phyloP scores from a whole-genome alignment of 2,888 invertebrate species.

The Lycia hirtaria region DNA sequence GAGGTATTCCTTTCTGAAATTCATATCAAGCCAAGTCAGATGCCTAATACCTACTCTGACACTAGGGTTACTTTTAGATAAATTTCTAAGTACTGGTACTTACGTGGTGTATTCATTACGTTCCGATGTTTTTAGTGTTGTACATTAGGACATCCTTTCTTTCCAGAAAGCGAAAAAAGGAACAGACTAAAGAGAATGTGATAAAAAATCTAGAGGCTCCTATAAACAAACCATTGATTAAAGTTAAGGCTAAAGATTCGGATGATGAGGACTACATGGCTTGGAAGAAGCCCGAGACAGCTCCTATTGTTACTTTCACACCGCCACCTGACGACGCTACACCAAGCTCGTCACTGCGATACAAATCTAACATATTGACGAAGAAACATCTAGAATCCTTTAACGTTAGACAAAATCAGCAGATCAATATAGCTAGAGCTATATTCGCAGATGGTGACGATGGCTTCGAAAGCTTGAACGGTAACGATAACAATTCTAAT shows the following conservation, averaged over 20 bases:
- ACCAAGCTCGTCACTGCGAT: conserved; percentile 63
- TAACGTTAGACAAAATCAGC: conserved; percentile 66
- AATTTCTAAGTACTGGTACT: too few species aligned
- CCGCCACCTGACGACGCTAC: conserved; percentile 71
- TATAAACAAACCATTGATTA: conserved; percentile 62
- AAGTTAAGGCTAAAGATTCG: conserved; percentile 77
- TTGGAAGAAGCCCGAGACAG: conserved; percentile 76
- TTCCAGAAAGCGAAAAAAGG: conserved; percentile 78
- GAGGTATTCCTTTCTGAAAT: conserved; percentile 54
- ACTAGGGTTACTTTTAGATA: too few species aligned
- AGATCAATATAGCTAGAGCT: conserved; percentile 57
- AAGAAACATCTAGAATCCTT: conserved; percentile 78
- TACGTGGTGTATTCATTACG: neutral
- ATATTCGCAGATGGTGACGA: conserved; percentile 88
- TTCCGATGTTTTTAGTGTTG: neutral
- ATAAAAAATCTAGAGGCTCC: conserved; percentile 62
- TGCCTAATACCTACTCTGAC: too few species aligned
- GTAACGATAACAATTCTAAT: conserved; percentile 92
- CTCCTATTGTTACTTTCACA: conserved; percentile 78
- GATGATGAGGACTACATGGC: conserved; percentile 81
- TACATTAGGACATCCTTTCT: neutral
- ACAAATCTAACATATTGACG: conserved; percentile 71
- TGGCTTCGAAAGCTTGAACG: conserved; percentile 94
- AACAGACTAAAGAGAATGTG: conserved; percentile 66
- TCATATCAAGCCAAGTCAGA: neutral